Base-by-base conservation (phyloP, 2,888 invertebrate genomes). In the Cheilosia urbana region DNA sequence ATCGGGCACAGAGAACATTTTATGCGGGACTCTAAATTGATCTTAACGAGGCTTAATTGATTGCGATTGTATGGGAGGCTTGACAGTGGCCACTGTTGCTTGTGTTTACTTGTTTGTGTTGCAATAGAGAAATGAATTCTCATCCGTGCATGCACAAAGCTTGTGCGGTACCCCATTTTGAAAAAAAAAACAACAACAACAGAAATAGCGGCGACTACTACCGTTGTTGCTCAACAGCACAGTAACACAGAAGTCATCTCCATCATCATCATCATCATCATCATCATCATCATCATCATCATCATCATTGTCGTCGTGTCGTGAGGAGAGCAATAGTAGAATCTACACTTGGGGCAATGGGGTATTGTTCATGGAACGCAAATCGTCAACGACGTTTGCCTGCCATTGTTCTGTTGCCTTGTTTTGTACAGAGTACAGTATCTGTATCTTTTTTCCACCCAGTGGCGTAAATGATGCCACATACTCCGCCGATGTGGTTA, bases 11-110 rank as follows among this genome's bases (percentile, higher is more conserved):
- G 85, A 80, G 80, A 68, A 85, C 60, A 91, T 90, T 91, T 90
- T 90, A 92, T 92, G 92, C 92, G 92, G 92, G 92, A 92, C 89
- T 91, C 90, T 92, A 92, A 92, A 92, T 92, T 92, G 92, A 91
- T 92, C 91, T 92, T 92, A 92, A 92, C 91, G 91, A 92, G 91
- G 91, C 91, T 92, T 92, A 92, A 92, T 92, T 92, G 92, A 88
- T 87, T 89, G 91, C 88, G 49, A 78, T 72, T 89, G 92, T 92
- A 88, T 90, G 89, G 88, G 92, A 91, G 88, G 73, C 69, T 87
- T 79, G 71, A 87, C 85, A 83, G 81, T 88, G 87, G 88, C 73
- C 60, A 60, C 42, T 66, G 24, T 49, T 66, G 27, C 11, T 75
- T 27, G 51, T 65, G 49, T 55, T 45, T 49, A 40, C 37, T 30